Percentiles rank a stretch among this genome's conserved stretches.
Conservation (phyloP, 1,140 invertebrate species). For the Bombus waltoni region DNA sequence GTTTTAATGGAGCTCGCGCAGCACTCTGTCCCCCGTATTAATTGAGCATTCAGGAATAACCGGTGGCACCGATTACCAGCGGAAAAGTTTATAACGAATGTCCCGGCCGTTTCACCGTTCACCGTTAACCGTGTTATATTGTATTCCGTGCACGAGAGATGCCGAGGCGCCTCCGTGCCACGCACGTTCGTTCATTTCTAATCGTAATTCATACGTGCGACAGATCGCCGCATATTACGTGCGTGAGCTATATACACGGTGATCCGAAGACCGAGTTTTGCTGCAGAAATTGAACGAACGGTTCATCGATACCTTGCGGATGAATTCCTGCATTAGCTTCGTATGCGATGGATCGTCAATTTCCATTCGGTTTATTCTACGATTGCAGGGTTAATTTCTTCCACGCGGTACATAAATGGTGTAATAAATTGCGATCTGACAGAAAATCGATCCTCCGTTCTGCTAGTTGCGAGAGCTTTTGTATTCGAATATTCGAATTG, state of each 20-base stretch:
- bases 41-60: conserved; percentile 32
- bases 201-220: conserved; percentile 62
- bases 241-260: neutral
- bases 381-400: neutral
- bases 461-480: neutral
- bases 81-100: conserved; percentile 57
- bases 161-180: neutral
- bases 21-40: neutral
- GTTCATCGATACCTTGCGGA: neutral
- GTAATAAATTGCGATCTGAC: neutral
- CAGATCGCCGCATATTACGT: conserved; percentile 17
- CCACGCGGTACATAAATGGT: no score
- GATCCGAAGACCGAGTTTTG: conserved; percentile 11
- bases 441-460: neutral
- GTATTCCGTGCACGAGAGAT: conserved; percentile 49
- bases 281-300: conserved; percentile 6
- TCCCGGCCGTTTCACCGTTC: conserved; percentile 28
- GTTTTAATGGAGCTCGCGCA: neutral
- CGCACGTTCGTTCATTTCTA: conserved; percentile 36
- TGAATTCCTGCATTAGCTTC: neutral
- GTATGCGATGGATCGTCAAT: neutral
- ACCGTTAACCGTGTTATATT: conserved; percentile 52
- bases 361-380: neutral
- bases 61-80: conserved; percentile 44
- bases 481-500: neutral